Conservation (phyloP, 2,113 vertebrate species). For the Vidua macroura region DNA sequence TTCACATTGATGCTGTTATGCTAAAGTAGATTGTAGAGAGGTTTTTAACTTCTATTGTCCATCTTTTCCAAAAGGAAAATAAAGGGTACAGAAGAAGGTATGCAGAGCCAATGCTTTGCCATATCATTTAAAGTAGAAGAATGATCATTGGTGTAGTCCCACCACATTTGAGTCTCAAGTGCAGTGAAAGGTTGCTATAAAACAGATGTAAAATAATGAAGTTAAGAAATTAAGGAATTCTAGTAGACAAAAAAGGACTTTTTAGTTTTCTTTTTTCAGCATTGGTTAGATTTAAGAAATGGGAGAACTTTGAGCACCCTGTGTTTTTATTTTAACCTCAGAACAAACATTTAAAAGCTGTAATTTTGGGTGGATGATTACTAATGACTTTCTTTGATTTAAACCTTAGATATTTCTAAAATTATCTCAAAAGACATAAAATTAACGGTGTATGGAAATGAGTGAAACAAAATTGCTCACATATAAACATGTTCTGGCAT, state of each 20-base stretch:
- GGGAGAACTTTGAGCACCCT: neutral
- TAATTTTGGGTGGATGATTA: neutral
- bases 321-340: neutral
- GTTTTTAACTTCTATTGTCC: neutral
- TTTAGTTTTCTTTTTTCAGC: neutral
- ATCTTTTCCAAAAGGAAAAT: neutral
- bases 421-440: neutral
- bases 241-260: neutral
- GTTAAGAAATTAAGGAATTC: neutral
- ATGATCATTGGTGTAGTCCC: neutral
- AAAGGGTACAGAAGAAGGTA: neutral
- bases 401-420: conserved; percentile 8
- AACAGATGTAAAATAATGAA: neutral
- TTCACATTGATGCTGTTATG: neutral
- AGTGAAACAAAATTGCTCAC: neutral
- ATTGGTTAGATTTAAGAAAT: neutral
- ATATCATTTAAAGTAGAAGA: neutral
- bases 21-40: neutral
- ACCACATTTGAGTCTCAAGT: neutral
- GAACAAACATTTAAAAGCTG: neutral
- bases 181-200: neutral
- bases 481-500: neutral
- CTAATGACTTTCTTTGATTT: neutral
- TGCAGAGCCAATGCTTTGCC: neutral
- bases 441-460: neutral